phyloP scores from a whole-genome alignment of 2,888 invertebrate species.

The Onthophagus sagittarius region DNA sequence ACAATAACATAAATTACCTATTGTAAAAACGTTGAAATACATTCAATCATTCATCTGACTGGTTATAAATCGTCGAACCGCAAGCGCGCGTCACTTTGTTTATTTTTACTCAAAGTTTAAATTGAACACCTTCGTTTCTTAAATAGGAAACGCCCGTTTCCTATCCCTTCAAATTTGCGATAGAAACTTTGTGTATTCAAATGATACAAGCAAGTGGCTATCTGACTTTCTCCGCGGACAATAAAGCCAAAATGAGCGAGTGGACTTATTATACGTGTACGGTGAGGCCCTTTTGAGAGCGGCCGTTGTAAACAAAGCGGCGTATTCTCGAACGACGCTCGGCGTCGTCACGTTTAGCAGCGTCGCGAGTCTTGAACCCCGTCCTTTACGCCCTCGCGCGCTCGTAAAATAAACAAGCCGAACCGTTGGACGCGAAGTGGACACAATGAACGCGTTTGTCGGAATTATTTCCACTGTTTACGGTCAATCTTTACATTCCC shows the following conservation, averaged over 20 bases:
- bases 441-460: conserved; percentile 1
- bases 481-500: conserved; percentile 5
- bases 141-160: neutral
- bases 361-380: neutral
- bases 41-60: conserved; percentile 27
- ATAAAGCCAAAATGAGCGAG: neutral
- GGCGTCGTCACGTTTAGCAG: neutral
- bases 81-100: neutral
- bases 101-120: neutral
- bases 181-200: neutral
- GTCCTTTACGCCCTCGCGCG: neutral
- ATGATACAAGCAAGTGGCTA: neutral
- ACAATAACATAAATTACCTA: conserved; percentile 25
- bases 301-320: neutral
- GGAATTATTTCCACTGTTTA: conserved; percentile 4
- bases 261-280: neutral
- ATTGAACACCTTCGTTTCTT: neutral
- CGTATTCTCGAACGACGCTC: neutral
- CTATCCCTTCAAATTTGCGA: neutral
- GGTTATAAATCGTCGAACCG: conserved; percentile 17
- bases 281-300: neutral
- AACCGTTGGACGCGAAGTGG: neutral
- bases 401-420: conserved; percentile 11
- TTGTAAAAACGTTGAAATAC: conserved; percentile 26
- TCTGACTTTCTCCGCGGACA: neutral